Evolutionary conservation across 2,797 vertebrate genomes (phyloP).

Genomic region (Potorous gilbertii): DNA sequence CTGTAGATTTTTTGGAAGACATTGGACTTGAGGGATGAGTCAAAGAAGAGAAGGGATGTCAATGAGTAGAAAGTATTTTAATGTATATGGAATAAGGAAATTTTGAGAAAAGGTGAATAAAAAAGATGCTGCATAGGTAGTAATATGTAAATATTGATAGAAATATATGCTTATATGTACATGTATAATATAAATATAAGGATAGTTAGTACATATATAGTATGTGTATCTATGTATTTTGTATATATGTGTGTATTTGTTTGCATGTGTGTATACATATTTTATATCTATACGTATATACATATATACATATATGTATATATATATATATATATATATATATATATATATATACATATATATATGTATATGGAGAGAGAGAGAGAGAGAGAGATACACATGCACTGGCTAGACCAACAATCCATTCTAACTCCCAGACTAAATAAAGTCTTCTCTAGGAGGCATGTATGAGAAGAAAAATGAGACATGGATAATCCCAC

Average conservation of each 20-base stretch:
- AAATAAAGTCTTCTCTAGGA: background rate
- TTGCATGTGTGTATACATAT: background rate
- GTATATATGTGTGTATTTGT: too few relatives aligned
- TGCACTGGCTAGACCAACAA: background rate
- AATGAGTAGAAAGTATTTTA: background rate
- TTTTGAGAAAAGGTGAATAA: background rate
- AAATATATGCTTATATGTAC: background rate
- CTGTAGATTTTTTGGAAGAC: background rate
- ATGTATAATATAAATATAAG: background rate
- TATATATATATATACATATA: background rate
- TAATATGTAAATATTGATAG: background rate
- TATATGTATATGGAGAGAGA: too few relatives aligned
- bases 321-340: too few relatives aligned
- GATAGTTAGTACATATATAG: background rate
- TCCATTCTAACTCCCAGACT: background rate
- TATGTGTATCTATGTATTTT: background rate
- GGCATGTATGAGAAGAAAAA: background rate
- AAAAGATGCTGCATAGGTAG: background rate
- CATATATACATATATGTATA: background rate
- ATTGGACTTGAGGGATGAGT: background rate
- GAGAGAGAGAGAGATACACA: background rate
- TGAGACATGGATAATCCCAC: background rate
- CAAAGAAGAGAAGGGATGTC: background rate
- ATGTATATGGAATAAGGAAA: background rate
- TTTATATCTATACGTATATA: too few relatives aligned